Evolutionary conservation across 2,113 vertebrate genomes (phyloP).

Genomic region (Charina bottae): DNA sequence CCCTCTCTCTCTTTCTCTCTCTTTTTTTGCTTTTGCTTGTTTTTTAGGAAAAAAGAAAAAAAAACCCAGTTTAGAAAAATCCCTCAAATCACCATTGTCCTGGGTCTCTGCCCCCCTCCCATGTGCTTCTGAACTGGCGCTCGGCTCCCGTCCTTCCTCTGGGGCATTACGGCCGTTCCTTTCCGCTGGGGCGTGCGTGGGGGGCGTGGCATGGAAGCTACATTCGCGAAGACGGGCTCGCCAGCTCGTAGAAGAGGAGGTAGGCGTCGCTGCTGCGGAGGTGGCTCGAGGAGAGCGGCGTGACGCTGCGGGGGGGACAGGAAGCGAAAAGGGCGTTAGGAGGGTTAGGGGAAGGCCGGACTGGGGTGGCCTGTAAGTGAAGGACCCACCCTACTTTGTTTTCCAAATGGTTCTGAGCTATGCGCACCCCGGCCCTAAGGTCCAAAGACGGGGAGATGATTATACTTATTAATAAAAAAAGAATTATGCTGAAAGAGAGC

Average conservation of each 20-base stretch:
- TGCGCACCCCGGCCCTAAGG: neutral
- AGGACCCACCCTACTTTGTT: neutral
- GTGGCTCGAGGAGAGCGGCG: conserved; percentile 94
- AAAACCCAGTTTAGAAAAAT: conserved; percentile 19
- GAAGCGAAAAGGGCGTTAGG: neutral
- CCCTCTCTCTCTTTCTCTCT: conserved; percentile 40
- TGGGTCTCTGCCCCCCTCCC: neutral
- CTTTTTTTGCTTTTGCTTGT: conserved; percentile 35
- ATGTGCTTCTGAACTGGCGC: neutral
- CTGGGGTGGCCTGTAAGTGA: neutral
- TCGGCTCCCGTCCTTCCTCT: conserved; percentile 7
- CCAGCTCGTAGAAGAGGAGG: conserved; percentile 94
- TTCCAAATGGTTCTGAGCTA: neutral
- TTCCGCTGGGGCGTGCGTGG: neutral
- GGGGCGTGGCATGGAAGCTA: conserved; percentile 63
- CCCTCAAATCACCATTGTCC: neutral
- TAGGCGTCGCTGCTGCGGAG: conserved; percentile 96
- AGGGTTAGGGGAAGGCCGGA: rapidly evolving
- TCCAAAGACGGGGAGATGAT: neutral
- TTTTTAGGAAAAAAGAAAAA: conserved; percentile 27
- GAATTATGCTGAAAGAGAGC: no score
- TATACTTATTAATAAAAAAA: no score
- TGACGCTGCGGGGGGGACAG: conserved; percentile 79
- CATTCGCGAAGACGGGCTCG: conserved; percentile 86
- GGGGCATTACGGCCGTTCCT: neutral